These are phyloP conservation scores for Tiliacea citrago DNA, from an alignment of 2,888 invertebrate genomes.

Conservation along the genomic window DNA sequence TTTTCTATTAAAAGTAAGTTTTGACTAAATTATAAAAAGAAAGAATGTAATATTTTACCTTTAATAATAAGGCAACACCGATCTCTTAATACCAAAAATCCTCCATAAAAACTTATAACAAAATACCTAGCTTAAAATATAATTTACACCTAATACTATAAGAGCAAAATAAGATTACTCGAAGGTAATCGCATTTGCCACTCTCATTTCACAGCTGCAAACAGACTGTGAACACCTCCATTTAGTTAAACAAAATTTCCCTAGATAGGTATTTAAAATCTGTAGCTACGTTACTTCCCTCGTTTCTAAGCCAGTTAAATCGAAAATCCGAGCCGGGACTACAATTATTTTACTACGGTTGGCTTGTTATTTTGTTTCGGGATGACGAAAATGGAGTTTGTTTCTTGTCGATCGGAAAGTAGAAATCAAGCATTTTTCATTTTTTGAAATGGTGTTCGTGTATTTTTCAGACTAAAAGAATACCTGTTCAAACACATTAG, in stretches of 20 bases:
- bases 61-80: too few species aligned
- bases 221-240: conserved; percentile 33
- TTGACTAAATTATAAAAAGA: neutral
- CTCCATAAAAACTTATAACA: neutral
- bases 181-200: conserved; percentile 53
- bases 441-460: neutral
- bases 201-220: conserved; percentile 36
- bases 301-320: conserved; percentile 28
- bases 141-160: conserved; percentile 24
- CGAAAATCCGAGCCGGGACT: conserved; percentile 17
- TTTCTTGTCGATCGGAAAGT: conserved; percentile 11
- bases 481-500: neutral
- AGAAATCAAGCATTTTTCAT: neutral
- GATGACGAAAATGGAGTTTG: conserved; percentile 3
- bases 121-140: conserved; percentile 14
- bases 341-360: conserved; percentile 22
- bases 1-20: neutral
- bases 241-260: conserved; percentile 40
- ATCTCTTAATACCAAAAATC: neutral
- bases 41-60: neutral
- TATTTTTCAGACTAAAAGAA: neutral
- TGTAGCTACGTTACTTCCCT: conserved; percentile 2
- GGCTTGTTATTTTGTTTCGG: conserved; percentile 18
- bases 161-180: conserved; percentile 41
- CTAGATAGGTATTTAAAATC: conserved; percentile 54